These are phyloP conservation scores for Neotoxoptera formosana DNA, from an alignment of 1,140 invertebrate genomes.

Conservation along the genomic window DNA sequence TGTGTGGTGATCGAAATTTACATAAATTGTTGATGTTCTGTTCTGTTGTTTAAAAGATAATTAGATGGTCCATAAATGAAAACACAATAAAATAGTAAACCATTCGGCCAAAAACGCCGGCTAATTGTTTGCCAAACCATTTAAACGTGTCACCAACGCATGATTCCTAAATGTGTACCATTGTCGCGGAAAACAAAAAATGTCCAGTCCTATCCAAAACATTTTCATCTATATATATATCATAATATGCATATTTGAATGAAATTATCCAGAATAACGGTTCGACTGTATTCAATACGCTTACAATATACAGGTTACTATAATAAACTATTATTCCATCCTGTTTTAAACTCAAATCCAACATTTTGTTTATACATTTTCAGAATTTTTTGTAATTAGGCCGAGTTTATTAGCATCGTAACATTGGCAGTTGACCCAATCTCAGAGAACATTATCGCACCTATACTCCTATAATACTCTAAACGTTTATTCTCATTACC, in stretches of 20 bases:
- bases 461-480: too few species aligned
- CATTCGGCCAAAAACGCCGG: not conserved
- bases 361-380: not conserved
- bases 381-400: not conserved
- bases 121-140: conserved; percentile 8
- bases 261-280: not conserved
- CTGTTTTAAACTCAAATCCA: not conserved
- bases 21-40: not conserved
- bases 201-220: not conserved
- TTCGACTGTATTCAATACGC: not conserved
- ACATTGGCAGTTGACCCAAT: not conserved
- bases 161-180: not conserved
- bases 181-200: not conserved
- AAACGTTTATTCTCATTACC: not conserved
- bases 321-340: not conserved
- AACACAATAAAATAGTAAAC: not conserved
- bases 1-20: not conserved
- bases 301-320: not conserved
- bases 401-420: not conserved
- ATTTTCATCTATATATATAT: not conserved
- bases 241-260: not conserved
- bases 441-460: not conserved
- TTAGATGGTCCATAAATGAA: not conserved
- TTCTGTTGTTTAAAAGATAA: not conserved
- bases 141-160: conserved; percentile 28